phyloP scores from a whole-genome alignment of 2,113 vertebrate species.

The Pycnonotus jocosus region DNA sequence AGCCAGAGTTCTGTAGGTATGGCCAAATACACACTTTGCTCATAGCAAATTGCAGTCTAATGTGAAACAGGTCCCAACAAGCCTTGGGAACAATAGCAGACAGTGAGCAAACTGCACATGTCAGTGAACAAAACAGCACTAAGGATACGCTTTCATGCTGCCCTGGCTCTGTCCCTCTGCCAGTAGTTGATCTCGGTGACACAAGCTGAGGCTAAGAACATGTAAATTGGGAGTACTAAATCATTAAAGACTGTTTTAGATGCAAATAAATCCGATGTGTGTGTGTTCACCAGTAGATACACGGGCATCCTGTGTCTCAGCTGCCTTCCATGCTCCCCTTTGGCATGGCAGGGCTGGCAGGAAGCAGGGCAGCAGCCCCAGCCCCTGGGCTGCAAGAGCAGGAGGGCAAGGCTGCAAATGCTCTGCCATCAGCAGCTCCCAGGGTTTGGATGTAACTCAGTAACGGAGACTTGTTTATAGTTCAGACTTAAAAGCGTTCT shows the following conservation, averaged over 20 bases:
- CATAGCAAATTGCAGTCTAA: not conserved
- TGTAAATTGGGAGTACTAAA: not conserved
- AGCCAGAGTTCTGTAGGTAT: not conserved
- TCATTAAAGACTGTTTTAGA: not conserved
- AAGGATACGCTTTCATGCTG: not conserved
- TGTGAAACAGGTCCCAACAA: not conserved
- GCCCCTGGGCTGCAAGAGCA: fast-evolving
- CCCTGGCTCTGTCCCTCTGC: not conserved
- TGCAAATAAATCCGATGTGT: not conserved
- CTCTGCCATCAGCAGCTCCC: not conserved
- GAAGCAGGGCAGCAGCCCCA: not conserved
- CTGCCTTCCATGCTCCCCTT: not conserved
- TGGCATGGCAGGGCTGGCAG: fast-evolving
- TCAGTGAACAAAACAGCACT: not conserved
- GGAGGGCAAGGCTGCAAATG: not conserved
- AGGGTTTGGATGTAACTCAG: not conserved
- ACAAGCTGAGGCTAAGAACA: not conserved
- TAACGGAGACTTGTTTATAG: not conserved
- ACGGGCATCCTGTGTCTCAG: fast-evolving
- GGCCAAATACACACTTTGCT: not conserved
- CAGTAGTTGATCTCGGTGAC: not conserved
- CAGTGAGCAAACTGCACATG: not conserved
- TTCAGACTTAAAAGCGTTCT: not conserved
- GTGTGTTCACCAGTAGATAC: not conserved
- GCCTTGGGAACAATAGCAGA: not conserved